Percentiles rank a stretch among this genome's conserved stretches.
Conservation (phyloP, 2,797 vertebrate species). For the Babyrousa celebensis region DNA sequence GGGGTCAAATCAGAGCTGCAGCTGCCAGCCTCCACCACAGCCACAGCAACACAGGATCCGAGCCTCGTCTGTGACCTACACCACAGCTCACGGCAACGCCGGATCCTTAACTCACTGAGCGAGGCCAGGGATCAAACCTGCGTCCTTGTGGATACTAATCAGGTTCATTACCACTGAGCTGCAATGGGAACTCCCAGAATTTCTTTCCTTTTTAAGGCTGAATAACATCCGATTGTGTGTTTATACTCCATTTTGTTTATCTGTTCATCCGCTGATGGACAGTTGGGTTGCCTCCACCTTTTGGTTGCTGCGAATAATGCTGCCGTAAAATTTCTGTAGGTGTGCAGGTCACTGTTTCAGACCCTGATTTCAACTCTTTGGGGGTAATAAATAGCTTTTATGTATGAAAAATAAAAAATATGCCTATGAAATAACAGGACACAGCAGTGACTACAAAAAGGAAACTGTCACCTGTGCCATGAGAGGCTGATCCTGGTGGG, state of each 20-base stretch:
- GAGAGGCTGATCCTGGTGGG: background rate
- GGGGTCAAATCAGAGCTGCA: too few relatives aligned
- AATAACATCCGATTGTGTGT: background rate
- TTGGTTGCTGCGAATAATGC: background rate
- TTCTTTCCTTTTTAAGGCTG: background rate
- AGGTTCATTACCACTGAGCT: too few relatives aligned
- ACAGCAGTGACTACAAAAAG: background rate
- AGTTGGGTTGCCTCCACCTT: background rate
- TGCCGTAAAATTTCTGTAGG: background rate
- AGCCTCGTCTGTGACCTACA: too few relatives aligned
- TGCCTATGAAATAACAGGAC: background rate
- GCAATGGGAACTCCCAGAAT: background rate
- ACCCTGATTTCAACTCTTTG: background rate
- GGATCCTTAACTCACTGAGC: too few relatives aligned
- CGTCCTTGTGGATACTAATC: too few relatives aligned
- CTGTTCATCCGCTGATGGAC: background rate
- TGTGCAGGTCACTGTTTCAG: background rate
- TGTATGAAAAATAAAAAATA: background rate
- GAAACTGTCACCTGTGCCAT: fast-evolving
- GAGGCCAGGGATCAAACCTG: too few relatives aligned
- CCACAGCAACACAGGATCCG: too few relatives aligned
- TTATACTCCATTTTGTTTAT: background rate
- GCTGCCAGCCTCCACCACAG: too few relatives aligned
- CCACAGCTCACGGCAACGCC: too few relatives aligned
- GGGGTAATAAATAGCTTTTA: background rate